A percentile compares a stretch with the other conserved stretches of the same genome.
These are phyloP conservation scores for Pteropus alecto DNA, from an alignment of 2,113 vertebrate species.

Conservation along the genomic window DNA sequence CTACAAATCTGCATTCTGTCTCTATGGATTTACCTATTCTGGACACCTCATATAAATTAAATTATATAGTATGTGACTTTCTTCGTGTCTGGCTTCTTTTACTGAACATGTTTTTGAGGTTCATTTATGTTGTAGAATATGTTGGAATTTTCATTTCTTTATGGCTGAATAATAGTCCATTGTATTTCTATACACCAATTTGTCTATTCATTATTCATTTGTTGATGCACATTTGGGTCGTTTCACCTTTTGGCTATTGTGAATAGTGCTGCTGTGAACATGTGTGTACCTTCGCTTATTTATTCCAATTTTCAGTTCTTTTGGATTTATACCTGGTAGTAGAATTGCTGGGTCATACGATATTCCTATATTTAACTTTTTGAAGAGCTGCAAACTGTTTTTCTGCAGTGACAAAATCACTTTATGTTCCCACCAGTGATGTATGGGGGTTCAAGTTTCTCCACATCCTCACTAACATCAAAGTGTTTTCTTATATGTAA, in stretches of 20 bases:
- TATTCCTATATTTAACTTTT: slow-evolving; percentile 39
- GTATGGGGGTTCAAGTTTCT: background rate
- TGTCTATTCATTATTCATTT: background rate
- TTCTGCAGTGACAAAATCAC: background rate
- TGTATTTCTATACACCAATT: background rate
- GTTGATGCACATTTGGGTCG: background rate
- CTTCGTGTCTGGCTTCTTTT: background rate
- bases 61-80: background rate
- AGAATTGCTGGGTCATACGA: background rate
- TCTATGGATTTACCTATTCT: background rate
- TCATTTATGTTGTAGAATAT: background rate
- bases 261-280: background rate
- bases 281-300: background rate
- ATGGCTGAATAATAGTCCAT: background rate
- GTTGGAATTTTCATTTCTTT: background rate
- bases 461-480: background rate
- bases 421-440: background rate
- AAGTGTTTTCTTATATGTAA: background rate
- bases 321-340: background rate
- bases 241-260: background rate
- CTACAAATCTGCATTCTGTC: background rate
- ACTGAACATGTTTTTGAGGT: background rate
- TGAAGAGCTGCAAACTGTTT: slow-evolving; percentile 9
- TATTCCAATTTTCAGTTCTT: slow-evolving; percentile 30
- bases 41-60: background rate